Evolutionary conservation across 92 coral and sea anemone species (phyloP).

Genomic region (Phenganax subtilis): DNA sequence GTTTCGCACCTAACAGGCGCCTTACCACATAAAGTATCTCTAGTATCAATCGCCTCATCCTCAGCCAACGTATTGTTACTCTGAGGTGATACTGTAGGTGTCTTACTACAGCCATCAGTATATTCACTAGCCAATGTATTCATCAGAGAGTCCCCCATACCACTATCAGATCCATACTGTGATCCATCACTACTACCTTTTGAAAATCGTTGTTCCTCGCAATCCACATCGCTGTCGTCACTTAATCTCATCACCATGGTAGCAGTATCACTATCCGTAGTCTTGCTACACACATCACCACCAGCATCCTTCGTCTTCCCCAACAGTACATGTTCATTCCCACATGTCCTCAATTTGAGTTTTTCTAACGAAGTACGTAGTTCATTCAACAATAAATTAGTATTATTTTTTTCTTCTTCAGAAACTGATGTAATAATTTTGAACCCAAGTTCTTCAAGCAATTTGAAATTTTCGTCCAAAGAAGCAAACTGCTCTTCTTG

Average conservation of each 20-base stretch:
- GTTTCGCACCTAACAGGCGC: background rate
- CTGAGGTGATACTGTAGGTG: background rate
- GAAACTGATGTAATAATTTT: conserved; percentile 2
- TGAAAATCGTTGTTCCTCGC: conserved; percentile 31
- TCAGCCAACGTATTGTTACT: background rate
- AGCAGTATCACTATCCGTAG: conserved; percentile 32
- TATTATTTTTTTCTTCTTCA: conserved; percentile 18
- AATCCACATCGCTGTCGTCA: conserved; percentile 68
- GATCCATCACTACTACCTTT: conserved; percentile 40
- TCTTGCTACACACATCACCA: background rate
- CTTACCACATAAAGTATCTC: background rate
- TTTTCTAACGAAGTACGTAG: conserved; percentile 7
- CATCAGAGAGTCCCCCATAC: conserved; percentile 44
- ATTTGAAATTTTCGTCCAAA: conserved; percentile 23
- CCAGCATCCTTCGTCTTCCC: background rate
- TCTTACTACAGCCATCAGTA: conserved; percentile 22
- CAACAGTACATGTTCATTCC: background rate
- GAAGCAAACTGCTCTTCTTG: background rate
- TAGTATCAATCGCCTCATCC: background rate
- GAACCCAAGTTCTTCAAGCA: conserved; percentile 13
- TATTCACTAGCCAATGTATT: conserved; percentile 31
- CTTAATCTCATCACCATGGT: conserved; percentile 52
- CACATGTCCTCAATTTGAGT: conserved; percentile 1
- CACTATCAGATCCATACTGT: conserved; percentile 41
- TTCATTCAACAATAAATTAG: conserved; percentile 1